Percentiles rank a stretch among this genome's conserved stretches.
These are phyloP conservation scores for Azemiops feae DNA, from an alignment of 2,113 vertebrate species.

Conservation along the genomic window DNA sequence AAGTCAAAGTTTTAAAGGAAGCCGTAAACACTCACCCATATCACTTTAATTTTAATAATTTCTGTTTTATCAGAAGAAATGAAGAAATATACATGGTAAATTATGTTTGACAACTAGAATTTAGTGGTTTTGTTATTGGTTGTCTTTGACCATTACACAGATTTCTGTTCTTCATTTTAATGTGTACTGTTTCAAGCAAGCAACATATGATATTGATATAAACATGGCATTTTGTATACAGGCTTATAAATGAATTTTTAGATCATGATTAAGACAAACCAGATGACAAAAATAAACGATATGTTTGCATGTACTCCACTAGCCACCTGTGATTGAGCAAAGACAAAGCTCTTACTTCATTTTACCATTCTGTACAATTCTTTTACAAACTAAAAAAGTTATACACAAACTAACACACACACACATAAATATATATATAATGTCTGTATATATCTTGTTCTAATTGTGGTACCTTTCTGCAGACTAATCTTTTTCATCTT, in stretches of 20 bases:
- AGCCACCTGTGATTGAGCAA: conserved; percentile 44
- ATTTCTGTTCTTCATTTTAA: conserved; percentile 90
- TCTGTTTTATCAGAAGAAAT: conserved; percentile 78
- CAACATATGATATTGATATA: conserved; percentile 71
- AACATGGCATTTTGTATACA: conserved; percentile 72
- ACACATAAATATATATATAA: background rate
- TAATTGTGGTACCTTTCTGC: conserved; percentile 18
- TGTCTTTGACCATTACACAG: conserved; percentile 92
- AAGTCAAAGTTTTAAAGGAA: conserved; percentile 74
- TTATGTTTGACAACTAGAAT: conserved; percentile 97
- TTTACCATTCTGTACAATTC: background rate
- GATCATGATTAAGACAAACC: conserved; percentile 84
- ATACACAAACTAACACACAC: background rate
- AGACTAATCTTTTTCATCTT: conserved; percentile 29
- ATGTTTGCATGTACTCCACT: conserved; percentile 53
- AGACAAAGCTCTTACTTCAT: conserved; percentile 25
- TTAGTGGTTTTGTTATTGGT: conserved; percentile 88
- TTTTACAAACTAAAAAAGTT: background rate
- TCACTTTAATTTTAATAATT: conserved; percentile 86
- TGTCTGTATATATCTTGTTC: conserved; percentile 24
- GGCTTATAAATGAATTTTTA: conserved; percentile 80
- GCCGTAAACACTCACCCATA: conserved; percentile 79
- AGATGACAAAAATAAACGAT: conserved; percentile 72
- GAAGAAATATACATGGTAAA: conserved; percentile 88
- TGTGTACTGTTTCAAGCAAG: conserved; percentile 75